Evolutionary conservation across 2,797 vertebrate species (phyloP).

Genomic region (Myotis vivesi): DNA sequence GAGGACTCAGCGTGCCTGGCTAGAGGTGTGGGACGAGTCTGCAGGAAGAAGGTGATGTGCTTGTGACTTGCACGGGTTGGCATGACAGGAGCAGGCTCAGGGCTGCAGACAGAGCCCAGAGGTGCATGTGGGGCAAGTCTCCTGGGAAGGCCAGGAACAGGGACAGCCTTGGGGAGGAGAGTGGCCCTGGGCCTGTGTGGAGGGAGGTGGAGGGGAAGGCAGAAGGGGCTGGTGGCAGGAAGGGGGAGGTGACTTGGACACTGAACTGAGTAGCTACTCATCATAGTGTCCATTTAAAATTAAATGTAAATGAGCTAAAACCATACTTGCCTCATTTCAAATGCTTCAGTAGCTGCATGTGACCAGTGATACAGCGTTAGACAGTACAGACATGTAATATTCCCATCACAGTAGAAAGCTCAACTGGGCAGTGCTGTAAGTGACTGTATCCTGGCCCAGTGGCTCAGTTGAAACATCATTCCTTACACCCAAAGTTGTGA

Average conservation of each 20-base stretch:
- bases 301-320: not conserved
- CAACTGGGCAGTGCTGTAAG: too few relatives aligned
- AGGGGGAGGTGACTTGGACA: rapidly evolving
- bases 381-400: not conserved
- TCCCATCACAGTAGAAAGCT: not conserved
- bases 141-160: not conserved
- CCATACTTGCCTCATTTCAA: not conserved
- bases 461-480: too few relatives aligned
- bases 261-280: not conserved
- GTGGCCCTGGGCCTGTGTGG: not conserved
- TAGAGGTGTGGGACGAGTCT: not conserved
- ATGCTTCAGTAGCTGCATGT: not conserved
- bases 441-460: too few relatives aligned
- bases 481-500: too few relatives aligned
- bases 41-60: not conserved
- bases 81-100: too few relatives aligned
- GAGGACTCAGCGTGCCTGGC: rapidly evolving
- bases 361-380: too few relatives aligned
- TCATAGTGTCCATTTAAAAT: not conserved
- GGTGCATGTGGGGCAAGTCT: rapidly evolving
- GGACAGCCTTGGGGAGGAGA: not conserved
- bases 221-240: not conserved
- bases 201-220: not conserved
- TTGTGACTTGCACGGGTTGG: not conserved
- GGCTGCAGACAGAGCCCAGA: not conserved